Percentiles rank a stretch among this genome's conserved stretches.
These are phyloP conservation scores for Garra rufa DNA, from an alignment of 2,113 vertebrate genomes.

Conservation along the genomic window DNA sequence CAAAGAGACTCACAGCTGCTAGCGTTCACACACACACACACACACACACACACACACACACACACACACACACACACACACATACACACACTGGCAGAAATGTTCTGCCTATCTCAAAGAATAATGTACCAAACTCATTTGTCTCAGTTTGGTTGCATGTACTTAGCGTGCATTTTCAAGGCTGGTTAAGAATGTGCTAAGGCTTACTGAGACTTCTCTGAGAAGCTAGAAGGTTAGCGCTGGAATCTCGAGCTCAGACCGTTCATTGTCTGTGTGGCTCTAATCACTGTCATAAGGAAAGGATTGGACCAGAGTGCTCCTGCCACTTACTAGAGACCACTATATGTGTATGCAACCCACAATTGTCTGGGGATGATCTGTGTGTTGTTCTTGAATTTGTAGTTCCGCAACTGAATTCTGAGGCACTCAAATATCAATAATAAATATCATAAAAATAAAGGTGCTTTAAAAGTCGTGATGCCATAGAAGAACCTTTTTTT, in stretches of 20 bases:
- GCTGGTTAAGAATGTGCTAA: constrained; percentile 91
- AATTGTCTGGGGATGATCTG: background rate
- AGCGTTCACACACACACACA: constrained; percentile 50
- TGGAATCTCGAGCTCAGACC: constrained; percentile 80
- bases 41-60: constrained; percentile 42
- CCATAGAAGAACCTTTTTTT: too few relatives aligned
- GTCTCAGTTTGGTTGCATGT: too few relatives aligned
- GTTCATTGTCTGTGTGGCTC: constrained; percentile 81
- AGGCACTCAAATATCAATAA: background rate
- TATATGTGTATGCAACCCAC: constrained; percentile 26
- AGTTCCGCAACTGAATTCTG: background rate
- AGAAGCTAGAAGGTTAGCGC: constrained; percentile 81
- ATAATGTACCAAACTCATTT: constrained; percentile 32
- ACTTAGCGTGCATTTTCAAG: constrained; percentile 86
- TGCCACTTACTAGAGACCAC: constrained; percentile 75
- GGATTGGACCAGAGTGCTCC: constrained; percentile 79
- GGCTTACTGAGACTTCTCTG: constrained; percentile 61
- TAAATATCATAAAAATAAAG: too few relatives aligned
- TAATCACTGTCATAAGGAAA: constrained; percentile 97
- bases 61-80: constrained; percentile 48
- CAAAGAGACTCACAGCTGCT: constrained; percentile 74
- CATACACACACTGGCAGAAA: constrained; percentile 35
- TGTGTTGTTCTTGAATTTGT: background rate
- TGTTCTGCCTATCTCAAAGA: constrained; percentile 29
- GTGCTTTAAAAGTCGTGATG: too few relatives aligned